Evolutionary conservation across 2,888 invertebrate genomes (phyloP).

Genomic region (Cerceris rybyensis): DNA sequence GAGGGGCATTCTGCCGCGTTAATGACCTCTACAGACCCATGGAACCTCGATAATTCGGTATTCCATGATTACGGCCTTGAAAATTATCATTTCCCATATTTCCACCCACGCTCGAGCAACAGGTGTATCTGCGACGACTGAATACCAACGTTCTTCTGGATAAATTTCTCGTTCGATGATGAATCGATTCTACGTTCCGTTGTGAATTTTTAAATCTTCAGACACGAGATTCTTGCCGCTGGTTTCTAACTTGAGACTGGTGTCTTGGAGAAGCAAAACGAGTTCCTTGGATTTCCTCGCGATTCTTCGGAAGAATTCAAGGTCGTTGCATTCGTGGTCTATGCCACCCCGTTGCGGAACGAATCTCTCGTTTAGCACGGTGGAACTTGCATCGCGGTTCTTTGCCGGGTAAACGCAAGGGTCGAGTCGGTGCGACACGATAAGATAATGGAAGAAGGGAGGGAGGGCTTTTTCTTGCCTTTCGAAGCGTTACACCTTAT

Average conservation of each 20-base stretch:
- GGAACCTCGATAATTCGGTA: constrained; percentile 26
- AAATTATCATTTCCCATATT: constrained; percentile 14
- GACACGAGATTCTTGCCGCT: neutral
- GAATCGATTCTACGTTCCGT: neutral
- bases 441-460: constrained; percentile 50
- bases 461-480: constrained; percentile 42
- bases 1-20: constrained; percentile 22
- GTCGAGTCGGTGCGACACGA: constrained; percentile 42
- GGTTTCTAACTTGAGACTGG: no score
- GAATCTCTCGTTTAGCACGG: constrained; percentile 27
- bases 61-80: constrained; percentile 25
- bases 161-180: neutral
- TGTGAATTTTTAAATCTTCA: neutral
- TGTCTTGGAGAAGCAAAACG: no score
- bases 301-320: constrained; percentile 21
- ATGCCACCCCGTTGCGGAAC: constrained; percentile 36
- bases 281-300: neutral
- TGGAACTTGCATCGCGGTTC: constrained; percentile 21
- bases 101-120: constrained; percentile 26
- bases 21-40: constrained; percentile 33
- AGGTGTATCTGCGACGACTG: constrained; percentile 17
- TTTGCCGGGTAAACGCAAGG: constrained; percentile 40
- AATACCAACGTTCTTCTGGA: constrained; percentile 7
- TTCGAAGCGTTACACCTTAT: constrained; percentile 63
- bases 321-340: constrained; percentile 11